These are phyloP conservation scores for Rallus limicola DNA, from an alignment of 2,113 vertebrate genomes.

Conservation along the genomic window DNA sequence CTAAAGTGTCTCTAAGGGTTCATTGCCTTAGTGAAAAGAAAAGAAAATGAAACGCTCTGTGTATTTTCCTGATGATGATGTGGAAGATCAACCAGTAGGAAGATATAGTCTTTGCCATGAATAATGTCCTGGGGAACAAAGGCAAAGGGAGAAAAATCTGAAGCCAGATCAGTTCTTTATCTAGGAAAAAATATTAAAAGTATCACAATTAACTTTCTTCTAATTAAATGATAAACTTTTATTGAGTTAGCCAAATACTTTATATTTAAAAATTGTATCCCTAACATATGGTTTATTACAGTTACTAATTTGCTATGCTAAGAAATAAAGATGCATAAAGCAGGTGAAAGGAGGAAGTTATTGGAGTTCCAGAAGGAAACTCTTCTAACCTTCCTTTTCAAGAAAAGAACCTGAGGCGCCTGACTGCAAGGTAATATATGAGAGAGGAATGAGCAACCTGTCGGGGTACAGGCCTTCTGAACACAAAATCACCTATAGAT, in stretches of 20 bases:
- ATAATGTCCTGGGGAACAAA: not conserved
- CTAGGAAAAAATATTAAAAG: not conserved
- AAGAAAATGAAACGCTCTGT: not conserved
- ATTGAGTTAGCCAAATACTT: not conserved
- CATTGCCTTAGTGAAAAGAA: constrained; percentile 16
- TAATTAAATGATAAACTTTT: not conserved
- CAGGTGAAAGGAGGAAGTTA: not conserved
- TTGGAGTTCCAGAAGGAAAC: not conserved
- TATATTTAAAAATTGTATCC: not conserved
- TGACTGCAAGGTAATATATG: not conserved
- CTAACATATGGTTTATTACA: not conserved
- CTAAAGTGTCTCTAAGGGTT: not conserved
- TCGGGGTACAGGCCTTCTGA: not conserved
- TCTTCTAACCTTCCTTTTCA: not conserved
- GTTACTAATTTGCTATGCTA: not conserved
- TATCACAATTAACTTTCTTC: not conserved
- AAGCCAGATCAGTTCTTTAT: not conserved
- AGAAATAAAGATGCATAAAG: not conserved
- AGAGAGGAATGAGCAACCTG: not conserved
- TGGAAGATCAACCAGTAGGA: not conserved
- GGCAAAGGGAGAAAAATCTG: not conserved
- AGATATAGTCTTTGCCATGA: not conserved
- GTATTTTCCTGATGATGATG: not conserved
- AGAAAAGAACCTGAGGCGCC: not conserved
- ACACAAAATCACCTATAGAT: not conserved